A percentile compares a stretch with the other conserved stretches of the same genome.
Conservation (phyloP, 53 echinoderm and acorn worm species). For the Arbacia lixula region DNA sequence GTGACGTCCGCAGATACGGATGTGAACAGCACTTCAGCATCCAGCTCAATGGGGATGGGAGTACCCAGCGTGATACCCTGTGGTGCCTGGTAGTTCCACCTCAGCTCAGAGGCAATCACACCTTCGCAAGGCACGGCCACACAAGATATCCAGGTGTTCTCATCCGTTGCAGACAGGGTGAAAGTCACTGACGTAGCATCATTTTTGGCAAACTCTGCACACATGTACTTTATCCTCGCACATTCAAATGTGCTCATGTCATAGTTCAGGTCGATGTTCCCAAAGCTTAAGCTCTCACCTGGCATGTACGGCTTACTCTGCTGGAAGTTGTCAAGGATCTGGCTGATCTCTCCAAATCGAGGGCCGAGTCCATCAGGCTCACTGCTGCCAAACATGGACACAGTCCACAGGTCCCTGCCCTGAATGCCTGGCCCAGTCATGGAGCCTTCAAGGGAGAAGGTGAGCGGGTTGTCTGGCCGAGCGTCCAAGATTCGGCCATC, state of each 20-base stretch:
- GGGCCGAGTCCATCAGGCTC: constrained; percentile 62
- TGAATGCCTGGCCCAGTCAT: constrained; percentile 67
- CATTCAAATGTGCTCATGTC: constrained; percentile 81
- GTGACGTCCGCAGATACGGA: constrained; percentile 53
- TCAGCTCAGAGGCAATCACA: constrained; percentile 63
- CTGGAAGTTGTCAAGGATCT: constrained; percentile 56
- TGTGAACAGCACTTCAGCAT: constrained; percentile 57
- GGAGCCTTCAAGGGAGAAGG: constrained; percentile 34
- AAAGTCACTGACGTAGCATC: constrained; percentile 61
- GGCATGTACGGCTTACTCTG: constrained; percentile 52
- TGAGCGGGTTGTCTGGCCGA: constrained; percentile 55
- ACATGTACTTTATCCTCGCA: constrained; percentile 72
- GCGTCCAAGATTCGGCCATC: constrained; percentile 62
- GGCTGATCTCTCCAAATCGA: constrained; percentile 52
- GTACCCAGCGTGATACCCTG: constrained; percentile 68
- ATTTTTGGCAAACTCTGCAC: constrained; percentile 66
- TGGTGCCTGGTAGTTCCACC: constrained; percentile 70
- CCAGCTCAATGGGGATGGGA: constrained; percentile 56
- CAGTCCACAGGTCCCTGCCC: constrained; percentile 74
- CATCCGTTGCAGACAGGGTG: constrained; percentile 61
- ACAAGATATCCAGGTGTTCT: constrained; percentile 70
- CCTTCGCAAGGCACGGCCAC: constrained; percentile 71
- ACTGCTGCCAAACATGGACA: constrained; percentile 68
- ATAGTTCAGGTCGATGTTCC: constrained; percentile 65
- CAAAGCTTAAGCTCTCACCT: constrained; percentile 53